phyloP scores from a whole-genome alignment of 2,797 vertebrate species.

The Atherinosoma microstoma region DNA sequence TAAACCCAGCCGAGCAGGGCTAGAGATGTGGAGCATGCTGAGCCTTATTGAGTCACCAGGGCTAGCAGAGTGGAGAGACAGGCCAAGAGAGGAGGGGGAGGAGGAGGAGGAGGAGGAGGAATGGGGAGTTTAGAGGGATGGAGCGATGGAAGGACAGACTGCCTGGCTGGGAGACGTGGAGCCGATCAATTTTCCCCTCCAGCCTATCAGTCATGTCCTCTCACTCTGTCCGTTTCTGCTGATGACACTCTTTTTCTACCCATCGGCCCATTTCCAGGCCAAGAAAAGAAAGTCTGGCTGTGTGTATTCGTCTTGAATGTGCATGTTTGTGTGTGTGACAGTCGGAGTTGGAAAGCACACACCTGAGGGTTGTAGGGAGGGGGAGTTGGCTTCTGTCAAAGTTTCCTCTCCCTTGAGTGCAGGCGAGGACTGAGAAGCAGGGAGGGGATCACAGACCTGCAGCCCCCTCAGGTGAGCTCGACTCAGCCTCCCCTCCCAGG shows the following conservation, averaged over 20 bases:
- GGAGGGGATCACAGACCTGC: constrained; percentile 33
- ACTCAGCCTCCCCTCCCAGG: constrained; percentile 85
- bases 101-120: constrained; percentile 34
- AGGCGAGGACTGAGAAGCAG: constrained; percentile 41
- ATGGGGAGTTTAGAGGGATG: constrained; percentile 30
- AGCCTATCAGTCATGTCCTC: constrained; percentile 82
- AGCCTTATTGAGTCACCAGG: constrained; percentile 88
- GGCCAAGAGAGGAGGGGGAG: constrained; percentile 36
- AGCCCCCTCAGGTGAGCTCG: constrained; percentile 80
- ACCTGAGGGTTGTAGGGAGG: constrained; percentile 61
- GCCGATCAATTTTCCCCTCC: constrained; percentile 79
- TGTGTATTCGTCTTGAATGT: constrained; percentile 61
- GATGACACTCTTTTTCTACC: constrained; percentile 83
- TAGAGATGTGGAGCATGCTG: constrained; percentile 84
- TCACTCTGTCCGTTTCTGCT: constrained; percentile 80
- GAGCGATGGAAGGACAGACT: constrained; percentile 65
- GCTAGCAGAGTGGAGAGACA: constrained; percentile 67
- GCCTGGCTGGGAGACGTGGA: constrained; percentile 70
- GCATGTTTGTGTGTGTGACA: constrained; percentile 47
- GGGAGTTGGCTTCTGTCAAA: constrained; percentile 61
- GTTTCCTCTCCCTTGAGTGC: constrained; percentile 38
- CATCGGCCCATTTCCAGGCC: constrained; percentile 80
- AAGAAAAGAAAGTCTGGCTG: constrained; percentile 47
- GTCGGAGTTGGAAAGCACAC: constrained; percentile 34
- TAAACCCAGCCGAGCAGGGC: constrained; percentile 86